Base-by-base conservation (phyloP, 2,888 invertebrate species). In the Drosophila merina region DNA sequence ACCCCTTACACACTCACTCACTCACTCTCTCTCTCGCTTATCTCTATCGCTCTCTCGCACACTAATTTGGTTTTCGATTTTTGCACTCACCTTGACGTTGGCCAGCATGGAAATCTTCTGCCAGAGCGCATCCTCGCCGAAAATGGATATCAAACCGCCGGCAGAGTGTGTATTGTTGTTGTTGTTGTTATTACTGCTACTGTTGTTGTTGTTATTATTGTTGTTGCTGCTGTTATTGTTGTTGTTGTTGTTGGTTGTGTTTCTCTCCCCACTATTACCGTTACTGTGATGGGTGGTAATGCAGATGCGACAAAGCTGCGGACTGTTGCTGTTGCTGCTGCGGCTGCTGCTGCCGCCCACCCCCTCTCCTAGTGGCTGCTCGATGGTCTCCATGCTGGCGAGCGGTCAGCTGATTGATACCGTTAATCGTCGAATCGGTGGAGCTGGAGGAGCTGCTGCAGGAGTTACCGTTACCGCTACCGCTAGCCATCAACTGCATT, bases 101-200 rank as follows among this genome's bases (percentile, higher is more conserved):
- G 91, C 91, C 79, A 91, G 76, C 68, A 89, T 89, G 75, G 89
- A 89, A 59, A 91, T 91, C 85, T 91, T 91, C 76, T 89, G 88
- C 91, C 91, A 91, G 48, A 91, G 73, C 38, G 87, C 89, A 75
- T 91, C 91, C 87, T 91, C 91, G 69, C 91, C 91, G 72, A 91
- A 91, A 74, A 91, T 91, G 74, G 91, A 90, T 72, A 91, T 90
- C 90, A 91, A 89, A 74, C 36, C 30, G 31, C 38, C 60, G 76
- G 83, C 81, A n/a, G n/a, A 20, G 20, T 12, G 14, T 8, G 12
- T 12, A 12, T 20, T 30, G 25, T 50, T 57, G 28, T 12, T 14
- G 8, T 40, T 14, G 3, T 12, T 40, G 8, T 42, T 20, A 4
- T 20, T 20, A 9, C 9, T 42, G 1, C 14, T 42, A 1, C 10